phyloP scores from a whole-genome alignment of 2,113 vertebrate species.

The Poeciliopsis turrubarensis region DNA sequence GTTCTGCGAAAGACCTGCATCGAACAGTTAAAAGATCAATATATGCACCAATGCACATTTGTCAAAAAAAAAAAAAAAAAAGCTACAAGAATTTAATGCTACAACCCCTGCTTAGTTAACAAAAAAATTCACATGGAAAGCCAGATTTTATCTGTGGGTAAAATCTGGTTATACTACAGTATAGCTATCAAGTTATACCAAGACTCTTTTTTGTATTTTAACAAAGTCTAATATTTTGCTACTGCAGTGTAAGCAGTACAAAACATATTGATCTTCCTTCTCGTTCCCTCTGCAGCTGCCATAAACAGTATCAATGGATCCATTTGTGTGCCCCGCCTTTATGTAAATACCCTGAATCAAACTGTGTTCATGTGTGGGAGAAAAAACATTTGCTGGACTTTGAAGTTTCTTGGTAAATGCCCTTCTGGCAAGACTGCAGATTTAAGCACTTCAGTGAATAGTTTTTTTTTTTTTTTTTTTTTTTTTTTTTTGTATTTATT shows the following conservation, averaged over 20 bases:
- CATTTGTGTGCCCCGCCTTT: neutral
- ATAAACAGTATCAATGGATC: neutral
- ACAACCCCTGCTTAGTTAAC: neutral
- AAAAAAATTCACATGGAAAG: neutral
- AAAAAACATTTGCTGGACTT: neutral
- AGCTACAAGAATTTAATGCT: neutral
- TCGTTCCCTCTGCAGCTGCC: neutral
- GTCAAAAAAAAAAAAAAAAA: neutral
- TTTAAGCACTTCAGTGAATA: neutral
- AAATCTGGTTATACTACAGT: no score
- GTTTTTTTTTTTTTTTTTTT: neutral
- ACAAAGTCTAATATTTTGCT: neutral
- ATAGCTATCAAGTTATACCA: no score
- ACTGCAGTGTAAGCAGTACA: neutral
- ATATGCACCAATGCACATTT: neutral
- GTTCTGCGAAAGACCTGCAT: neutral
- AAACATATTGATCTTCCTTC: neutral
- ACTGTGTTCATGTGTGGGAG: neutral
- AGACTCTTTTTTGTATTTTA: no score
- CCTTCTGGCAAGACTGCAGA: neutral
- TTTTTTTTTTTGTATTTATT: no score
- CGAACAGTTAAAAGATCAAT: neutral
- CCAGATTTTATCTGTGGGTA: neutral
- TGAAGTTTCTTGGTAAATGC: neutral
- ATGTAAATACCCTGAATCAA: neutral